These are phyloP conservation scores for Protobothrops flavoviridis DNA, from an alignment of 2,113 vertebrate genomes.

Conservation along the genomic window DNA sequence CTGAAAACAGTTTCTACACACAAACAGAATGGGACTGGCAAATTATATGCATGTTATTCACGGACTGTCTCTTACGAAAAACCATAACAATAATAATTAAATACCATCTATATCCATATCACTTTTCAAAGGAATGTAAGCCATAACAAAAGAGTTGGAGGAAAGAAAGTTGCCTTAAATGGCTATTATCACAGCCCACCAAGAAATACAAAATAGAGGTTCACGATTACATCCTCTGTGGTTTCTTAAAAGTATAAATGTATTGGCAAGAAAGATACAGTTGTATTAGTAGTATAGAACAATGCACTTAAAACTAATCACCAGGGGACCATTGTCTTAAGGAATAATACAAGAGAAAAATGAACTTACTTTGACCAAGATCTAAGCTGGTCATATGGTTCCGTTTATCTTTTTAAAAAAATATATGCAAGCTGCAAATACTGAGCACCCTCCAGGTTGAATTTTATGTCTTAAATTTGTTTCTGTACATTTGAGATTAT, in stretches of 20 bases:
- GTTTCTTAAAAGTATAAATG: background rate
- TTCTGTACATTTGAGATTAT: background rate
- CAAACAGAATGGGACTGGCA: background rate
- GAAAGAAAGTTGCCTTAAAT: background rate
- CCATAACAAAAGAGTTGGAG: background rate
- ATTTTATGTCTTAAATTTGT: background rate
- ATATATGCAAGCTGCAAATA: background rate
- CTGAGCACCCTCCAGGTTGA: background rate
- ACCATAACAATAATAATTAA: background rate
- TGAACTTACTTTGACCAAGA: background rate
- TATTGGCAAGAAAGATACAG: background rate
- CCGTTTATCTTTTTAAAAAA: background rate
- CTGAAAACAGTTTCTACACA: slow-evolving; percentile 8
- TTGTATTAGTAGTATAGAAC: background rate
- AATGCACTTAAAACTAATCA: background rate
- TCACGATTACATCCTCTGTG: background rate
- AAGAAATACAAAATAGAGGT: background rate
- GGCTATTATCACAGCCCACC: background rate
- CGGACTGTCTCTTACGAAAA: background rate
- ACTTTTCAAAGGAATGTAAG: background rate
- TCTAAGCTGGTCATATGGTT: background rate
- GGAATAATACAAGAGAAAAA: background rate
- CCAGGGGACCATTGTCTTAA: background rate
- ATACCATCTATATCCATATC: background rate
- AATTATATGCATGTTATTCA: background rate